Percentiles rank a stretch among this genome's conserved stretches.
Conservation (phyloP, 2,888 invertebrate species). For the Tenthredo distinguenda region DNA sequence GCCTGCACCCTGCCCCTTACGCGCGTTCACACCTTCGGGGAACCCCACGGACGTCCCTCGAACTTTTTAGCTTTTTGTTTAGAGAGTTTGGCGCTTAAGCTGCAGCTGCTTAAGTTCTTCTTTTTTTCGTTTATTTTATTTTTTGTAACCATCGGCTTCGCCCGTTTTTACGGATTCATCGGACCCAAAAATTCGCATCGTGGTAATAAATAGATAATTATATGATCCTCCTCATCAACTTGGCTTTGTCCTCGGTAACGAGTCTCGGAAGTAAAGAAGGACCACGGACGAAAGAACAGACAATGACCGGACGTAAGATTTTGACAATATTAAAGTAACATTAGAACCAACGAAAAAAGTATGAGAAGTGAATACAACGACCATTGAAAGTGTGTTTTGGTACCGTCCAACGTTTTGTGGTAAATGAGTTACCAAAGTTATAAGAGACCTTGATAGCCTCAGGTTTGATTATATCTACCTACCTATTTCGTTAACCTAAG, state of each 20-base stretch:
- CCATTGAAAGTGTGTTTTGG: neutral
- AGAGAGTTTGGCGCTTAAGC: conserved; percentile 5
- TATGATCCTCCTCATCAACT: neutral
- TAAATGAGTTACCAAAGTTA: neutral
- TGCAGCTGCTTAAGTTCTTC: conserved; percentile 28
- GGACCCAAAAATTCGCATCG: neutral
- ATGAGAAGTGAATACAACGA: neutral
- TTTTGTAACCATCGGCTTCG: neutral
- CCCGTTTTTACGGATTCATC: neutral
- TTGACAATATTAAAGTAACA: conserved; percentile 38
- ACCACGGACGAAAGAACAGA: neutral
- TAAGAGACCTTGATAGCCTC: neutral
- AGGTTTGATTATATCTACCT: neutral
- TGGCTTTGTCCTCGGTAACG: neutral
- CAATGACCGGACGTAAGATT: conserved; percentile 37
- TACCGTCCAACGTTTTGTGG: neutral
- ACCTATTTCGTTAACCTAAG: neutral
- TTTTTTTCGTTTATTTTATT: neutral
- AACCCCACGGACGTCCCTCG: conserved; percentile 8
- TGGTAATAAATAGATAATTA: neutral
- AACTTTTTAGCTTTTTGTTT: conserved; percentile 24
- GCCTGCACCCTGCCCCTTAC: conserved; percentile 30
- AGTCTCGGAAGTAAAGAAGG: neutral
- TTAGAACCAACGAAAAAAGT: neutral
- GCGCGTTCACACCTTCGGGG: conserved; percentile 35